A percentile compares a stretch with the other conserved stretches of the same genome.
phyloP scores from a whole-genome alignment of 1,140 invertebrate genomes.

The Plectrocnemia conspersa region DNA sequence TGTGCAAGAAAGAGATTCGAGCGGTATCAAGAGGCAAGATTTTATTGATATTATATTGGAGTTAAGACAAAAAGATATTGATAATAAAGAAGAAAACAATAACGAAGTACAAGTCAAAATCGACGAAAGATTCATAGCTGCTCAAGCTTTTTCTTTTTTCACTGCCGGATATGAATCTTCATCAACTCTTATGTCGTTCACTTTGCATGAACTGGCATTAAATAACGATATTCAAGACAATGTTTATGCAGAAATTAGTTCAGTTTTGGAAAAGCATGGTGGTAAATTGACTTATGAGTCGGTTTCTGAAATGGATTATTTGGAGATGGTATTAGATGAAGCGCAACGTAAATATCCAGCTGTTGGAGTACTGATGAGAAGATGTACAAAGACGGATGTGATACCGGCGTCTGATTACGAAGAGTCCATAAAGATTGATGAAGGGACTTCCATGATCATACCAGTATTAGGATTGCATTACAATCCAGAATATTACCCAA shows the following conservation, averaged over 20 bases:
- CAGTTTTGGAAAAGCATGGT: constrained; percentile 35
- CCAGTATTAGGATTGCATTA: constrained; percentile 47
- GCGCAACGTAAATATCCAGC: constrained; percentile 40
- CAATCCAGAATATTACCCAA: constrained; percentile 56
- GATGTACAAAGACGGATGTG: constrained; percentile 40
- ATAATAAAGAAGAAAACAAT: neutral
- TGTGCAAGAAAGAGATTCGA: constrained; percentile 35
- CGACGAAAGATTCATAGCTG: constrained; percentile 36
- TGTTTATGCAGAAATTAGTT: neutral
- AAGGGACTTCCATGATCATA: constrained; percentile 39
- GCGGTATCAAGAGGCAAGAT: constrained; percentile 45
- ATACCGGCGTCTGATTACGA: constrained; percentile 46
- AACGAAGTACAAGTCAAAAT: constrained; percentile 14
- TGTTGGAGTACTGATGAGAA: constrained; percentile 35
- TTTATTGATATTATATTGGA: constrained; percentile 55
- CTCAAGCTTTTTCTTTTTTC: constrained; percentile 37
- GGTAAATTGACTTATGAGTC: constrained; percentile 42
- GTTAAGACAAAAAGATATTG: constrained; percentile 38
- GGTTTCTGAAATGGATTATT: constrained; percentile 41
- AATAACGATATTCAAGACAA: neutral
- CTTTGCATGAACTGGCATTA: constrained; percentile 42
- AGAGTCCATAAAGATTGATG: too few relatives aligned
- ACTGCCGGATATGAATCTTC: constrained; percentile 42
- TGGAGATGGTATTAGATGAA: constrained; percentile 38
- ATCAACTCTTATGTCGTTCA: constrained; percentile 48